Evolutionary conservation across 2,888 invertebrate genomes (phyloP), one percentile per base, ranked within the genome.

Genomic region (Xylocampa areola): DNA sequence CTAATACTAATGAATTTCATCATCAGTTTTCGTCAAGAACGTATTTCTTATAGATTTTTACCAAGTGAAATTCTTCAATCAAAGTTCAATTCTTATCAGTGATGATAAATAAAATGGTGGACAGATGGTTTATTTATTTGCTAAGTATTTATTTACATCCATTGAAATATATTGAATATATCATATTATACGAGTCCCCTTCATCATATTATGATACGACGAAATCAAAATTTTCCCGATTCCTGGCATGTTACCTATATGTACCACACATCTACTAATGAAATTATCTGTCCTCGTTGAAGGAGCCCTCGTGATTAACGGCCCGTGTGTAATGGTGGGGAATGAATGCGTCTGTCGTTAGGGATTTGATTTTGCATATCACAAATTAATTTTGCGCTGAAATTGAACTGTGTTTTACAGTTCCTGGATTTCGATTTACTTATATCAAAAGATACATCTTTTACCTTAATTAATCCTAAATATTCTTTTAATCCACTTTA

Each of bases 251-350:
- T 74, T 73, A 73, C 65, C 55, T 71, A 77, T 75, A 81, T 81
- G 79, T 84, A 79, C 78, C 50, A 78, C 77, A 77, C 79, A 81
- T 81, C 74, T 50, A 76, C 82, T 90, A 91, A 91, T 91, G 88
- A 89, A 90, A 89, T 90, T 89, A 89, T 89, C 85, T 87, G 83
- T 80, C 76, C 81, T 69, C 76, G 75, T 74, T 76, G 77, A 82
- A 83, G 88, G 89, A 67, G 61, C 65, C 65, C 86, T 82, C 71
- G 79, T 88, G 90, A 91, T 90, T 88, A 75, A 89, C 82, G 79
- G 78, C 57, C 66, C 54, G 73, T 76, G 81, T 81, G 82, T 77
- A 86, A 86, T 83, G 81, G 80, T 55, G 80, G 79, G 81, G 85
- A 84, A 86, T 81, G 81, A 85, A 85, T 86, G 80, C 76, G 80